Evolutionary conservation across 2,797 vertebrate species (phyloP).

Genomic region (Trachops cirrhosus): DNA sequence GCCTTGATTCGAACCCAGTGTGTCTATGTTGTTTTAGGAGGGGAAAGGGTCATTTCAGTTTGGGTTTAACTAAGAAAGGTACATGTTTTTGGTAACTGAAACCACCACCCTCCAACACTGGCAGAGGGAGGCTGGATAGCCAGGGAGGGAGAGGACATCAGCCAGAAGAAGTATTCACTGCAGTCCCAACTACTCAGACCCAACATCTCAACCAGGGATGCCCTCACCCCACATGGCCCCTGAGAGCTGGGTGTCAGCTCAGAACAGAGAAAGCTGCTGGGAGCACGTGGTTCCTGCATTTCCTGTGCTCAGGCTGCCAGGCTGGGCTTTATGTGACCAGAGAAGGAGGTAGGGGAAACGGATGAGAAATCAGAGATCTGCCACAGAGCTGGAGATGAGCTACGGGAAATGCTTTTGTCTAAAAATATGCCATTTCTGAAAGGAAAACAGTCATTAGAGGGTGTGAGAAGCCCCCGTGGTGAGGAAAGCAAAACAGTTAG

Average conservation of each 20-base stretch:
- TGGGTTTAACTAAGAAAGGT: not conserved
- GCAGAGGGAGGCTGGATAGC: not conserved
- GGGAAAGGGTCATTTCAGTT: not conserved
- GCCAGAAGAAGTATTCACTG: not conserved
- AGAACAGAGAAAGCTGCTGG: not conserved
- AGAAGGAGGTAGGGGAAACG: not conserved
- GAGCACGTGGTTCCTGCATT: not conserved
- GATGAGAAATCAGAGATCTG: slow-evolving; percentile 67
- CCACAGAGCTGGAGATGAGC: slow-evolving; percentile 47
- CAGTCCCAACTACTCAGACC: not conserved
- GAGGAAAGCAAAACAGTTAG: slow-evolving; percentile 59
- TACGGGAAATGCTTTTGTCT: slow-evolving; percentile 60
- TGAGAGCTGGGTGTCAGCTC: not conserved
- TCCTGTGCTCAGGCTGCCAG: not conserved
- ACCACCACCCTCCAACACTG: not conserved
- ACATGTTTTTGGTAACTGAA: not conserved
- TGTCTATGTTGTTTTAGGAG: not conserved
- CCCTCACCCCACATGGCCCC: too few species aligned
- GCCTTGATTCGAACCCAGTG: not conserved
- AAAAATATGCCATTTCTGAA: slow-evolving; percentile 66
- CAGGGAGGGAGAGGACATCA: not conserved
- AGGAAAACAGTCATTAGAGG: slow-evolving; percentile 70
- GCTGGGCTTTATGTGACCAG: slow-evolving; percentile 46
- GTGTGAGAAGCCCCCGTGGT: slow-evolving; percentile 52
- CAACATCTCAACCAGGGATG: not conserved